Conservation (phyloP, 2,888 invertebrate species). For the Boloria euphrosyne region DNA sequence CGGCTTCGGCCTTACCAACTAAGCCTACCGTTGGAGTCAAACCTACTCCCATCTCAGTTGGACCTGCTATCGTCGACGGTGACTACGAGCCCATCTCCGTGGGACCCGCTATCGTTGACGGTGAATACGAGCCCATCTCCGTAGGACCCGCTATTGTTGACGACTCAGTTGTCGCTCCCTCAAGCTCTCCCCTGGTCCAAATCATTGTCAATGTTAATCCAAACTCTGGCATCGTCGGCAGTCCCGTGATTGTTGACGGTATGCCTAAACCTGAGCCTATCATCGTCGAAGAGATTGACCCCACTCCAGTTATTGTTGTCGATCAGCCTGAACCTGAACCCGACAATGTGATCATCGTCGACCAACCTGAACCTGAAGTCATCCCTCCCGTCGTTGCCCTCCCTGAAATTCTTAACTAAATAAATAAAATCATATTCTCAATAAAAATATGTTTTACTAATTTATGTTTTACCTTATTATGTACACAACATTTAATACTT, state of each 20-base stretch:
- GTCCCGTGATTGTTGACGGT: slow-evolving; percentile 7
- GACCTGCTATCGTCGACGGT: slow-evolving; percentile 30
- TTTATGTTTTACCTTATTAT: no score
- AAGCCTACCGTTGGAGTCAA: slow-evolving; percentile 28
- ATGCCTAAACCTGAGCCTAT: background rate
- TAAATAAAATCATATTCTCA: background rate
- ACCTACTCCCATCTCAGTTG: slow-evolving; percentile 23
- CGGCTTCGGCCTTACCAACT: slow-evolving; percentile 36
- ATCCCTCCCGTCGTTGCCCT: background rate
- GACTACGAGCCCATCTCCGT: slow-evolving; percentile 39
- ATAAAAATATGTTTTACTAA: background rate
- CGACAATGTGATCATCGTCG: background rate
- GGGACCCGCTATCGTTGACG: slow-evolving; percentile 41
- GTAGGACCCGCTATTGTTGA: slow-evolving; percentile 19
- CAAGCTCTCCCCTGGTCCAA: slow-evolving; percentile 42
- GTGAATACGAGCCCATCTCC: background rate
- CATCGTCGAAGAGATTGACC: background rate
- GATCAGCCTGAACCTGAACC: background rate
- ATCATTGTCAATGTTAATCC: slow-evolving; percentile 44
- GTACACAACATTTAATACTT: no score
- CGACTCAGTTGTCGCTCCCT: slow-evolving; percentile 15
- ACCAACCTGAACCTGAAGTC: background rate
- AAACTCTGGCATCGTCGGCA: slow-evolving; percentile 10
- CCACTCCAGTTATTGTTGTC: background rate
- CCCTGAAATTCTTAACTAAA: slow-evolving; percentile 15